A percentile compares a stretch with the other conserved stretches of the same genome.
Conservation (phyloP, 2,888 invertebrate genomes). For the Dermolepida albohirtum region DNA sequence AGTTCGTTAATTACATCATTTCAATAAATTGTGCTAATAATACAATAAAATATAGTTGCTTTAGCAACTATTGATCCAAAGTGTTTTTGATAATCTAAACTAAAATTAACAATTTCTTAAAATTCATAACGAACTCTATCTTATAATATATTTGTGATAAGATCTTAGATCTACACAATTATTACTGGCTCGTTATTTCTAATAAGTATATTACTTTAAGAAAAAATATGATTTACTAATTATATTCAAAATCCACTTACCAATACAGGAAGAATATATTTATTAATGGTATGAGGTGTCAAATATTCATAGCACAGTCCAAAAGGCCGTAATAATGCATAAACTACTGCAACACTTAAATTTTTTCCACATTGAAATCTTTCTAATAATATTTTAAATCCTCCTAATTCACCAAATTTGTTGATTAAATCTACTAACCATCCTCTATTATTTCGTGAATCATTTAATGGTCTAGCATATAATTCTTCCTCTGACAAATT, state of each 20-base stretch:
- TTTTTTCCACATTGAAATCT: conserved; percentile 82
- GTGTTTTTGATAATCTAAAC: no score
- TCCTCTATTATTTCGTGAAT: conserved; percentile 88
- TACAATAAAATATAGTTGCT: no score
- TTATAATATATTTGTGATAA: no score
- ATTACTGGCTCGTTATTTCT: no score
- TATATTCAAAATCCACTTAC: conserved; percentile 67
- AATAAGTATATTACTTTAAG: not conserved
- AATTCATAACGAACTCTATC: no score
- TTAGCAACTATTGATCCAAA: no score
- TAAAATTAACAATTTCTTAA: no score
- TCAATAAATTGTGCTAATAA: no score
- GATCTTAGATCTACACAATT: no score
- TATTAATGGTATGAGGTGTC: conserved; percentile 89
- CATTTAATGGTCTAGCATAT: conserved; percentile 80
- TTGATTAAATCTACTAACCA: conserved; percentile 98
- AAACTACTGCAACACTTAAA: conserved; percentile 81
- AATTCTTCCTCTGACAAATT: conserved; percentile 77
- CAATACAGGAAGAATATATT: conserved; percentile 92
- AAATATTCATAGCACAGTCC: conserved; percentile 92
- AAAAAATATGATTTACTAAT: not conserved
- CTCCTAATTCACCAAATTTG: conserved; percentile 89
- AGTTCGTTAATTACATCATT: no score
- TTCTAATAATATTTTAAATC: conserved; percentile 87
- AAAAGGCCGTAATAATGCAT: conserved; percentile 88